phyloP scores from a whole-genome alignment of 2,888 invertebrate genomes.

The Nebria salina region DNA sequence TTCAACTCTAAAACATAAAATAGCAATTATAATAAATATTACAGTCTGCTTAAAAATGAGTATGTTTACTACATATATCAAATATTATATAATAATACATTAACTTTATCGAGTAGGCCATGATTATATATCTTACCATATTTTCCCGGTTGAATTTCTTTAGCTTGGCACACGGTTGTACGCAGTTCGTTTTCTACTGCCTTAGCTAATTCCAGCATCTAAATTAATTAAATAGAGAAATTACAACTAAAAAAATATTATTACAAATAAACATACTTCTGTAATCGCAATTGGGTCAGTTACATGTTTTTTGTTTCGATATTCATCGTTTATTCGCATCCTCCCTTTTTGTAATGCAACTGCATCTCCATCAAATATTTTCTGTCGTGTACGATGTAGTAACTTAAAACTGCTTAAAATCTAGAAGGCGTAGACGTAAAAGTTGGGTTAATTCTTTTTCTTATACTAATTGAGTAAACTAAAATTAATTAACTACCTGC shows the following conservation, averaged over 20 bases:
- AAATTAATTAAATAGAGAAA: slow-evolving; percentile 41
- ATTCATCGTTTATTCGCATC: slow-evolving; percentile 80
- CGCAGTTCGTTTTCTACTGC: slow-evolving; percentile 77
- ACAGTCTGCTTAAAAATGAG: no score
- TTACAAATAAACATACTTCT: slow-evolving; percentile 65
- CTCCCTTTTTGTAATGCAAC: slow-evolving; percentile 71
- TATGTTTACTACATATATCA: no score
- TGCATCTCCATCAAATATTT: slow-evolving; percentile 74
- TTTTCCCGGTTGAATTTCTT: slow-evolving; percentile 72
- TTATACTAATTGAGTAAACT: neutral
- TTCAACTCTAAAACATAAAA: slow-evolving; percentile 67
- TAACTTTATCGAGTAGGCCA: no score
- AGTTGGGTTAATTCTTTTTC: slow-evolving; percentile 29
- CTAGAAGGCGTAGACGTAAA: slow-evolving; percentile 60
- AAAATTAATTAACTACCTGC: neutral
- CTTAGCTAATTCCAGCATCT: slow-evolving; percentile 75
- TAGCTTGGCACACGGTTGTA: slow-evolving; percentile 78
- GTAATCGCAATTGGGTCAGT: slow-evolving; percentile 69
- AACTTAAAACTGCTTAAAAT: slow-evolving; percentile 76
- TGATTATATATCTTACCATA: slow-evolving; percentile 66
- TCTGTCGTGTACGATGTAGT: slow-evolving; percentile 74
- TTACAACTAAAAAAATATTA: neutral
- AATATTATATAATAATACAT: no score
- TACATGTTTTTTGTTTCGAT: slow-evolving; percentile 72
- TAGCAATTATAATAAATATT: slow-evolving; percentile 26